Conservation (phyloP, 2,797 vertebrate genomes). For the Neosilurus hyrtlii region DNA sequence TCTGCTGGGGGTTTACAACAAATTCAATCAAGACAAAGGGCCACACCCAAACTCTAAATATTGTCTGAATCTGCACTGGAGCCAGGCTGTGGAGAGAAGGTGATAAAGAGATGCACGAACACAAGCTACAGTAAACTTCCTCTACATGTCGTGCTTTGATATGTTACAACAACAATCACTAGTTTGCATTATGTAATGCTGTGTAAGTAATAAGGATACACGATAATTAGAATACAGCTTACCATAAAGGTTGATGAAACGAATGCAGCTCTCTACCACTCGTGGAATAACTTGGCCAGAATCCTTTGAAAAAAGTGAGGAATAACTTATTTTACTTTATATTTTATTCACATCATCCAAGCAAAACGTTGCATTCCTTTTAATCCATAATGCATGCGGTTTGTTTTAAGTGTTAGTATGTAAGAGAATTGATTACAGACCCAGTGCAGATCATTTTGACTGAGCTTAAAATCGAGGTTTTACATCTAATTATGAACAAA, state of each 20-base stretch:
- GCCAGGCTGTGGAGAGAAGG: constrained; percentile 14
- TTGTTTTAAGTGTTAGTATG: constrained; percentile 30
- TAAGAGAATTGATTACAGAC: constrained; percentile 26
- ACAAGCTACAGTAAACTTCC: not conserved
- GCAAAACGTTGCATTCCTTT: not conserved
- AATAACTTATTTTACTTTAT: too few species aligned
- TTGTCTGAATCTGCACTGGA: constrained; percentile 34
- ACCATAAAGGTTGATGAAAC: constrained; percentile 98
- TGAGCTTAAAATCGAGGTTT: not conserved
- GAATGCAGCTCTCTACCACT: constrained; percentile 96
- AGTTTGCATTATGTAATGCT: constrained; percentile 10
- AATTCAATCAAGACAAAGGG: constrained; percentile 28
- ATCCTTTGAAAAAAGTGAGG: constrained; percentile 84
- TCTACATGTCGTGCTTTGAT: not conserved
- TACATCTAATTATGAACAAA: not conserved
- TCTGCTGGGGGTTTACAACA: constrained; percentile 34
- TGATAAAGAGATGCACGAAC: constrained; percentile 11
- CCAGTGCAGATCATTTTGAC: not conserved
- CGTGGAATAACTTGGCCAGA: constrained; percentile 93
- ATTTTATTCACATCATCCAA: not conserved
- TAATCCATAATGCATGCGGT: constrained; percentile 17
- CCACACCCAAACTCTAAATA: constrained; percentile 44
- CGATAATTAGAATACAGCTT: constrained; percentile 59
- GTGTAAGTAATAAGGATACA: not conserved
- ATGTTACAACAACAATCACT: not conserved